Conservation (phyloP, 1,140 invertebrate genomes). For the Orchestia grillus region DNA sequence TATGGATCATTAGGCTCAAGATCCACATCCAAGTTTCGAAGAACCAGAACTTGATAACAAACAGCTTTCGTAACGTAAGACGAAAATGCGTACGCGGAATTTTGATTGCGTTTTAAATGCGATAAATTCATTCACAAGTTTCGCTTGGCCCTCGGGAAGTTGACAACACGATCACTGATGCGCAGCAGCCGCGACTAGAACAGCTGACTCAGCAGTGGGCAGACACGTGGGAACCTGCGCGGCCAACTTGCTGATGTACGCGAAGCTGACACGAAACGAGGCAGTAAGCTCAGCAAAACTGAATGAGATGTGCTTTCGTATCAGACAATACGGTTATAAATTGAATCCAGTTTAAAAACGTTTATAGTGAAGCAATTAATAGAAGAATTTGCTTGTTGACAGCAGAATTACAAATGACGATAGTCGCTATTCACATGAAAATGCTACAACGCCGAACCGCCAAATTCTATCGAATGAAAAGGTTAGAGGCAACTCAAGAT, state of each 20-base stretch:
- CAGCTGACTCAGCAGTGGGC: not conserved
- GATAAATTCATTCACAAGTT: no score
- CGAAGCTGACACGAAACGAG: not conserved
- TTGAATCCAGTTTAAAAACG: not conserved
- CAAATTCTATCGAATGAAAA: not conserved
- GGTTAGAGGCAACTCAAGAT: not conserved
- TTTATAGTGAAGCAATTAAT: not conserved
- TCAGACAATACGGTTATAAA: not conserved
- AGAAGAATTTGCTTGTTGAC: not conserved
- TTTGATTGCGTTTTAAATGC: no score
- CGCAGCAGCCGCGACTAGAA: not conserved
- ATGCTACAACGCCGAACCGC: not conserved
- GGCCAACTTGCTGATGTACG: not conserved
- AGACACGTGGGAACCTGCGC: not conserved
- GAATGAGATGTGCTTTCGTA: not conserved
- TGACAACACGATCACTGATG: no score
- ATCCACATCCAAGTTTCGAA: no score
- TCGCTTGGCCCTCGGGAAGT: no score
- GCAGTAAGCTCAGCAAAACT: not conserved
- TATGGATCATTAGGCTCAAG: no score
- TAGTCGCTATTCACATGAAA: not conserved
- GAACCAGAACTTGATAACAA: no score
- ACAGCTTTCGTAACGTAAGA: no score
- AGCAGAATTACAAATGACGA: not conserved
- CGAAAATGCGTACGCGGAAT: no score